Percentiles rank a stretch among this genome's conserved stretches.
These are phyloP conservation scores for Meda fulgida DNA, from an alignment of 2,797 vertebrate genomes.

Conservation along the genomic window DNA sequence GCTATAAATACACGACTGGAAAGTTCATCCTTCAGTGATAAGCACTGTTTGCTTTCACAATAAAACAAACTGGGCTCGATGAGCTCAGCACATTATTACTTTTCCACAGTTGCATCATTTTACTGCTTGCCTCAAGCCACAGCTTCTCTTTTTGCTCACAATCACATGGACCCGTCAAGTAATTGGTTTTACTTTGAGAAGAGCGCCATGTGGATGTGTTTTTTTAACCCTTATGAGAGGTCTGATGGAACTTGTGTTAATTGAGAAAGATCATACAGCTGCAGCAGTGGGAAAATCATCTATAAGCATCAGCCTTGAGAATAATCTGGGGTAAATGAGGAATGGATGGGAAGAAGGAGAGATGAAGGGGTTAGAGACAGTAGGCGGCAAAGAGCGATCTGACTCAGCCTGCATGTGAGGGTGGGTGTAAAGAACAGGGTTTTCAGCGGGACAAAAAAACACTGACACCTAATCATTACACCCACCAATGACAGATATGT, in stretches of 20 bases:
- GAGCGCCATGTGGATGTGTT: neutral
- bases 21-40: constrained; percentile 17
- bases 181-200: constrained; percentile 43
- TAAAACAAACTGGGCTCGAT: constrained; percentile 28
- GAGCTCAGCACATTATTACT: constrained; percentile 43
- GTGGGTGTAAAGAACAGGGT: constrained; percentile 43
- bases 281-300: neutral
- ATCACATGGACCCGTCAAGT: constrained; percentile 2
- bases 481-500: constrained; percentile 48
- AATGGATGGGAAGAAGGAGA: neutral
- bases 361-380: neutral
- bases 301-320: constrained; percentile 12
- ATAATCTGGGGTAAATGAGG: constrained; percentile 31
- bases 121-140: constrained; percentile 14
- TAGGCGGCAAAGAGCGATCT: constrained; percentile 8
- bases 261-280: neutral
- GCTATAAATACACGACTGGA: constrained; percentile 23
- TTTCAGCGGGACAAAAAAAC: constrained; percentile 48
- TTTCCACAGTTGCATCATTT: constrained; percentile 42
- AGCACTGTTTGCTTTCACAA: constrained; percentile 38
- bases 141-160: constrained; percentile 33
- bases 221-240: neutral
- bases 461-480: constrained; percentile 59
- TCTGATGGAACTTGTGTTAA: neutral
- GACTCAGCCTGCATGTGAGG: constrained; percentile 42